Evolutionary conservation across 2,797 vertebrate genomes (phyloP).

Genomic region (Gymnopithys bicolor): DNA sequence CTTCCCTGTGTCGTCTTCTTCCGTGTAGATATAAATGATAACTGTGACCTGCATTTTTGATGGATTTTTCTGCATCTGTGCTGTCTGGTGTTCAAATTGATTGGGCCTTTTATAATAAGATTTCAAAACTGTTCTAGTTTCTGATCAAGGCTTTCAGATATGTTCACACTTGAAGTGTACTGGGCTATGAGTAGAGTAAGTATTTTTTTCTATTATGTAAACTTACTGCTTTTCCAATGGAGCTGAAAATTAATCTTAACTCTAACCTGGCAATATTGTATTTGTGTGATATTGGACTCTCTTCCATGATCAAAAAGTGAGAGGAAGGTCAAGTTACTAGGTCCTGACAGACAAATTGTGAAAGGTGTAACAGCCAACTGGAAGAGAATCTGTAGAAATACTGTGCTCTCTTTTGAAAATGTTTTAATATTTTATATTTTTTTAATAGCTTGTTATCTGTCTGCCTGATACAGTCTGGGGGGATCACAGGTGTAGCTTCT

Average conservation of each 20-base stretch:
- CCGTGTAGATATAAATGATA: background rate
- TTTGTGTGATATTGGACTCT: background rate
- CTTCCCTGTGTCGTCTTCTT: background rate
- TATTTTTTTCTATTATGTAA: conserved; percentile 30
- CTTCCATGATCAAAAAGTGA: background rate
- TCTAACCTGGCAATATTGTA: background rate
- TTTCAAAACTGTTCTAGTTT: conserved; percentile 55
- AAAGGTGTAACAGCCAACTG: background rate
- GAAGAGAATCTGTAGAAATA: background rate
- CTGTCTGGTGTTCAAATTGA: conserved; percentile 49
- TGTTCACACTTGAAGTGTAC: conserved; percentile 40
- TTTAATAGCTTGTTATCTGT: background rate
- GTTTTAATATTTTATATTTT: background rate
- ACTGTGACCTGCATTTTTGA: conserved; percentile 42
- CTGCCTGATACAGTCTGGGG: background rate
- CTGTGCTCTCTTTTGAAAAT: background rate
- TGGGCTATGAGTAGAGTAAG: conserved; percentile 6
- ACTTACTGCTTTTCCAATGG: conserved; percentile 22
- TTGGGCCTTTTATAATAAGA: conserved; percentile 49
- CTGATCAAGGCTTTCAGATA: conserved; percentile 47
- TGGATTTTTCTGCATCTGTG: conserved; percentile 12
- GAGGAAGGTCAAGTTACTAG: background rate
- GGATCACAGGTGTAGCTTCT: background rate
- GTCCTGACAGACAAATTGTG: background rate
- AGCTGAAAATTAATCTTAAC: conserved; percentile 24